A percentile compares a stretch with the other conserved stretches of the same genome.
Conservation (phyloP, 2,797 vertebrate genomes). For the Lithobates sylvaticus region DNA sequence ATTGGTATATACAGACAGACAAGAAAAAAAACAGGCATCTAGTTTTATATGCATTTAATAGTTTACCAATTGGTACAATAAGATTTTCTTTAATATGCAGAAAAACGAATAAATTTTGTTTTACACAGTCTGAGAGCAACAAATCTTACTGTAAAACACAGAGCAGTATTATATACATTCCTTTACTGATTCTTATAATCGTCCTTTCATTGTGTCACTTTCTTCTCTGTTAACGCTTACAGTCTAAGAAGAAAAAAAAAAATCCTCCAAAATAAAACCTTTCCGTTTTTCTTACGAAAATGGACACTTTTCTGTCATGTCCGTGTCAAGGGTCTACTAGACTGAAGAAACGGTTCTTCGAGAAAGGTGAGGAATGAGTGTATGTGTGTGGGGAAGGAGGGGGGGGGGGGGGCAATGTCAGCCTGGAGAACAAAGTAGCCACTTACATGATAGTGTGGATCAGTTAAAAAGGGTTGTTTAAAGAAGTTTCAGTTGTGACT, state of each 20-base stretch:
- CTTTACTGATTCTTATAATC: conserved; percentile 77
- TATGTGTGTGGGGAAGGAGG: not conserved
- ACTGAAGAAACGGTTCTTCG: conserved; percentile 71
- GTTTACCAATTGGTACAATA: conserved; percentile 89
- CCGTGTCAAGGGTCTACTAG: conserved; percentile 72
- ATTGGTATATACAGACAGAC: not conserved
- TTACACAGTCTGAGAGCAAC: conserved; percentile 89
- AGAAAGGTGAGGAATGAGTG: conserved; percentile 39
- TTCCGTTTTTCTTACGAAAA: conserved; percentile 68
- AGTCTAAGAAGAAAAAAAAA: conserved; percentile 66
- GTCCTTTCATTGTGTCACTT: conserved; percentile 75
- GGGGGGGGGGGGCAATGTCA: conserved; percentile 52
- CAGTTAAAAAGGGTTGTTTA: conserved; percentile 71
- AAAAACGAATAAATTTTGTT: conserved; percentile 90
- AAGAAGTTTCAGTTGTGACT: conserved; percentile 71
- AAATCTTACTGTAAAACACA: conserved; percentile 88
- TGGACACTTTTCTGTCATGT: conserved; percentile 73
- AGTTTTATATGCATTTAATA: conserved; percentile 89
- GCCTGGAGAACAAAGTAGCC: conserved; percentile 76
- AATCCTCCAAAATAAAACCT: conserved; percentile 76
- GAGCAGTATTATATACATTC: conserved; percentile 88
- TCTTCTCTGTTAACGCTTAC: conserved; percentile 78
- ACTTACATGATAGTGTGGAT: conserved; percentile 79
- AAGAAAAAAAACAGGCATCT: conserved; percentile 67
- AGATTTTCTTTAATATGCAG: conserved; percentile 87